Percentiles rank a stretch among this genome's conserved stretches.
Evolutionary conservation across 1,140 invertebrate genomes (phyloP).

Genomic region (Bemisia tabaci): DNA sequence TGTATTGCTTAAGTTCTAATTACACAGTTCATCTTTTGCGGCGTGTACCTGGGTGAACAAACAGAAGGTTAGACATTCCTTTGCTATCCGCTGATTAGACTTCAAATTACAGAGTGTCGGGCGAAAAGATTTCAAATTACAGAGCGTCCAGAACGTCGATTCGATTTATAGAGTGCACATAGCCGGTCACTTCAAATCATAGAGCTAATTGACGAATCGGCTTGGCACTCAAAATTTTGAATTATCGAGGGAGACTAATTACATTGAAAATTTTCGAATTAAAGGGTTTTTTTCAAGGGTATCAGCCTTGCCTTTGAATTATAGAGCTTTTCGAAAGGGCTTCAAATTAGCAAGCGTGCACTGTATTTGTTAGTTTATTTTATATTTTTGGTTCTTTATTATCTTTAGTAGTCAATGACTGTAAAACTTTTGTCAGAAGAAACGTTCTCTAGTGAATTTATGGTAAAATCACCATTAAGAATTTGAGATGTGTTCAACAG

Average conservation of each 20-base stretch:
- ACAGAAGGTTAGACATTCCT: background rate
- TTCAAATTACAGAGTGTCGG: background rate
- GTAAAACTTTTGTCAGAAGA: too few species aligned
- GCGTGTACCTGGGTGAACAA: too few species aligned
- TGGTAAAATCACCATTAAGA: too few species aligned
- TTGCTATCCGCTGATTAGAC: background rate
- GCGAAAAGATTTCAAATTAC: background rate
- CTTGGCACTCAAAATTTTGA: background rate
- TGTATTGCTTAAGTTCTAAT: too few species aligned
- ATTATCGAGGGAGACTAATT: background rate
- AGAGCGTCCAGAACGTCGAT: background rate
- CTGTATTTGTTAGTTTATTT: background rate
- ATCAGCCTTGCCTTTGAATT: background rate
- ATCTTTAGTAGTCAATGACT: too few species aligned
- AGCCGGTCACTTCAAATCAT: background rate
- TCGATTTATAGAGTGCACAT: too few species aligned
- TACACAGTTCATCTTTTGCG: too few species aligned
- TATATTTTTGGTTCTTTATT: background rate
- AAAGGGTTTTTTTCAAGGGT: background rate
- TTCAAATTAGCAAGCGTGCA: background rate
- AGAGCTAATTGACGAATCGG: background rate
- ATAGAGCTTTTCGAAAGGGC: too few species aligned
- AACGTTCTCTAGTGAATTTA: too few species aligned
- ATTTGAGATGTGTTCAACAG: too few species aligned
- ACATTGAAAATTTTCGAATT: background rate